Percentiles rank a stretch among this genome's conserved stretches.
Evolutionary conservation across 1,140 invertebrate genomes (phyloP).

Genomic region (Camponotus pennsylvanicus): DNA sequence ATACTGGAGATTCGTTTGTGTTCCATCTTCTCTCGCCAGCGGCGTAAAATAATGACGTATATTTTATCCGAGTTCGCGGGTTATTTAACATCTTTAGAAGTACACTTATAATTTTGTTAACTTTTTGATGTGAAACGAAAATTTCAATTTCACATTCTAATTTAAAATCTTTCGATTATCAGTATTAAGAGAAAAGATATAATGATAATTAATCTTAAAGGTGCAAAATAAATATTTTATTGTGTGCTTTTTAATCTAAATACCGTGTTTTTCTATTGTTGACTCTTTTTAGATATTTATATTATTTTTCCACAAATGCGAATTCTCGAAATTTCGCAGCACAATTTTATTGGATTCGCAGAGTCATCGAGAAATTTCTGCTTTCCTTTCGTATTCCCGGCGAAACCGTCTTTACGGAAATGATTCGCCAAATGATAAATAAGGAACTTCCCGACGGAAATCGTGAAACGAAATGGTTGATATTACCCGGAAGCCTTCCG

Average conservation of each 20-base stretch:
- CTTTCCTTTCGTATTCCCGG: not conserved
- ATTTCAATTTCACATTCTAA: not conserved
- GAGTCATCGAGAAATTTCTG: constrained; percentile 18
- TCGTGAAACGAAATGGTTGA: constrained; percentile 1
- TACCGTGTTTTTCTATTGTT: not conserved
- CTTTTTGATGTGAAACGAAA: not conserved
- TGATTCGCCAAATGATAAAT: constrained; percentile 38
- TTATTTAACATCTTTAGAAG: constrained; percentile 2
- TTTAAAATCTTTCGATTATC: not conserved
- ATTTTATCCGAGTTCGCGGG: not conserved
- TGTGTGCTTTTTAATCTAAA: not conserved
- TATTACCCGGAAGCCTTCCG: constrained; percentile 11
- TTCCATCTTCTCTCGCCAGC: not conserved
- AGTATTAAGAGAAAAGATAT: not conserved
- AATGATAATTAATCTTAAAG: not conserved
- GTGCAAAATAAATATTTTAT: not conserved
- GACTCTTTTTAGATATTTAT: not conserved
- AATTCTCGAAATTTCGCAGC: constrained; percentile 5
- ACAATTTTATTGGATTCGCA: not conserved
- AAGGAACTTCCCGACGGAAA: constrained; percentile 33
- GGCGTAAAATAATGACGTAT: not conserved
- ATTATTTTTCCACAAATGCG: constrained; percentile 2
- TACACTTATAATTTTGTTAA: not conserved
- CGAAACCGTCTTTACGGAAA: not conserved
- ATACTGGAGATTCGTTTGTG: constrained; percentile 10